phyloP scores from a whole-genome alignment of 2,113 vertebrate species.

The Pedetes capensis region DNA sequence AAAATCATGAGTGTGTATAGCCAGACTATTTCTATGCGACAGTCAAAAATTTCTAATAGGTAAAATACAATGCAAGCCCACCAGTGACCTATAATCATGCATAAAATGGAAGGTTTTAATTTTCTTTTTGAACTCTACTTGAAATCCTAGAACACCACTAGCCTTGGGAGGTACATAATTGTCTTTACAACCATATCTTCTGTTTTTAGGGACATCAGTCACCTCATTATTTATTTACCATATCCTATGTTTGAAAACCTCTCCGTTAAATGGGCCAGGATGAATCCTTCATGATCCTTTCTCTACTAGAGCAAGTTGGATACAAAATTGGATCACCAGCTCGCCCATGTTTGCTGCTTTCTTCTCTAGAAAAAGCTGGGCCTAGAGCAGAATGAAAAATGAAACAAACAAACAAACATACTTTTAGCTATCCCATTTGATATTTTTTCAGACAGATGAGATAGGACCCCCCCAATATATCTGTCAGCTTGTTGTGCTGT shows the following conservation, averaged over 20 bases:
- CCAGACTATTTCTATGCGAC: background rate
- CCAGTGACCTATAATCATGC: background rate
- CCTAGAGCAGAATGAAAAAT: background rate
- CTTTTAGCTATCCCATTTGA: background rate
- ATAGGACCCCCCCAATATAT: too few relatives aligned
- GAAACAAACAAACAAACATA: background rate
- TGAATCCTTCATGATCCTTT: background rate
- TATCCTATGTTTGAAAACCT: background rate
- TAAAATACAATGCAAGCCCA: background rate
- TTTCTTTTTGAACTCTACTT: conserved; percentile 9
- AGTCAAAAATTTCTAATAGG: background rate
- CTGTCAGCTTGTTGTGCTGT: too few relatives aligned
- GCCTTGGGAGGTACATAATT: background rate
- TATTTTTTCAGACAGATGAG: background rate
- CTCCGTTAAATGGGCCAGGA: background rate
- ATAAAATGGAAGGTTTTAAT: background rate
- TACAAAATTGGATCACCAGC: conserved; percentile 5
- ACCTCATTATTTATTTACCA: background rate
- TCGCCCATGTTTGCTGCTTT: background rate
- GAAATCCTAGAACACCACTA: background rate
- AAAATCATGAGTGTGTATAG: background rate
- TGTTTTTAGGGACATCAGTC: background rate
- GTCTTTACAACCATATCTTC: background rate
- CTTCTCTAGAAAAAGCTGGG: background rate
- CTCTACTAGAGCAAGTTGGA: background rate